These are phyloP conservation scores for Acrobasis suavella DNA, from an alignment of 2,888 invertebrate genomes.

Conservation along the genomic window DNA sequence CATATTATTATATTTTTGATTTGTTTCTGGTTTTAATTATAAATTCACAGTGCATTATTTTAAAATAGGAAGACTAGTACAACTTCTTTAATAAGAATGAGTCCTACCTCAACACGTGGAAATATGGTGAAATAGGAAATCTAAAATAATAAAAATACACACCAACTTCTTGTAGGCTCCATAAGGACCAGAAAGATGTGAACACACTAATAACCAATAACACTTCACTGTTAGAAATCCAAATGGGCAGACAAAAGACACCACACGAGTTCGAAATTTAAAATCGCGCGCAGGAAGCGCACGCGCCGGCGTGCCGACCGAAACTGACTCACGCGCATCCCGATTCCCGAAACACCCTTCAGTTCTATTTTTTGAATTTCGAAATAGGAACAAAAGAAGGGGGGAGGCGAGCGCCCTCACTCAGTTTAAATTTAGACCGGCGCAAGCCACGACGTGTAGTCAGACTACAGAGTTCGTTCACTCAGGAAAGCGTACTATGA, in stretches of 20 bases:
- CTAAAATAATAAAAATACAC: background rate
- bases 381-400: slow-evolving; percentile 81
- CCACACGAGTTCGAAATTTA: slow-evolving; percentile 43
- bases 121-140: slow-evolving; percentile 1
- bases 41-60: too few relatives aligned
- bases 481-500: slow-evolving; percentile 60
- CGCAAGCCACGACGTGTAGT: slow-evolving; percentile 61
- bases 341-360: slow-evolving; percentile 72
- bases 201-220: background rate
- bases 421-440: slow-evolving; percentile 63
- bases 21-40: too few relatives aligned
- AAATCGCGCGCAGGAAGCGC: slow-evolving; percentile 51
- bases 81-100: too few relatives aligned
- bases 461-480: slow-evolving; percentile 67
- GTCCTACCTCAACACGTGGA: slow-evolving; percentile 9
- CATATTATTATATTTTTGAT: too few relatives aligned
- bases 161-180: background rate
- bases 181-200: background rate
- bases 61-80: too few relatives aligned
- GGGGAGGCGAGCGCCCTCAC: slow-evolving; percentile 77
- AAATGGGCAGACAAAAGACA: slow-evolving; percentile 36
- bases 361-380: slow-evolving; percentile 75
- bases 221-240: slow-evolving; percentile 21
- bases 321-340: slow-evolving; percentile 77
- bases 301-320: slow-evolving; percentile 69